phyloP scores from a whole-genome alignment of 1,140 invertebrate species.

The Harpegnathos saltator region DNA sequence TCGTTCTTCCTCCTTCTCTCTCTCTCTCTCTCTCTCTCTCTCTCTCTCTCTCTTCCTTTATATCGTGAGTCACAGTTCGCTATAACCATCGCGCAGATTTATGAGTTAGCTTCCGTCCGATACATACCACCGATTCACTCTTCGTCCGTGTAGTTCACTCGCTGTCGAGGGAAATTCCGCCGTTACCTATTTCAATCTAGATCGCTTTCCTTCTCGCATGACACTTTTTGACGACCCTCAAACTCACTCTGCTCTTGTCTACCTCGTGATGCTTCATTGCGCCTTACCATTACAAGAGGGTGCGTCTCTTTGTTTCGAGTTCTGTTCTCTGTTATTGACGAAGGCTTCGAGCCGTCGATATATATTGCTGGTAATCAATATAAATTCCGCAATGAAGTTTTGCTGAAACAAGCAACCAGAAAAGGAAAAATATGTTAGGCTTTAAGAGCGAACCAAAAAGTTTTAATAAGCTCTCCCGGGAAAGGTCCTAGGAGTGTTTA shows the following conservation, averaged over 20 bases:
- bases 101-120: slow-evolving; percentile 37
- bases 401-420: background rate
- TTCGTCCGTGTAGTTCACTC: background rate
- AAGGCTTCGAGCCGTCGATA: too few species aligned
- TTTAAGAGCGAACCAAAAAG: background rate
- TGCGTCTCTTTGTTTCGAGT: too few species aligned
- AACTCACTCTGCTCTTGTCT: background rate
- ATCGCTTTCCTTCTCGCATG: background rate
- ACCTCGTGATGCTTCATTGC: slow-evolving; percentile 1
- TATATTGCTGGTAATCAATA: background rate
- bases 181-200: slow-evolving; percentile 21
- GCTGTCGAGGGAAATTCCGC: background rate
- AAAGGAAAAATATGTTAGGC: background rate
- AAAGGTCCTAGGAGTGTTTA: background rate
- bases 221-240: background rate
- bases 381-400: background rate
- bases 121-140: slow-evolving; percentile 5
- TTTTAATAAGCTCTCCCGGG: background rate
- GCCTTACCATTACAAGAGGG: background rate
- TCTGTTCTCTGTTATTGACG: too few species aligned
- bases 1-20: too few species aligned
- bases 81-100: slow-evolving; percentile 53
- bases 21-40: slow-evolving; percentile 22
- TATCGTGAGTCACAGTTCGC: slow-evolving; percentile 35
- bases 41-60: slow-evolving; percentile 26